Evolutionary conservation across 2,888 invertebrate genomes (phyloP).

Genomic region (Chloroclysta siterata): DNA sequence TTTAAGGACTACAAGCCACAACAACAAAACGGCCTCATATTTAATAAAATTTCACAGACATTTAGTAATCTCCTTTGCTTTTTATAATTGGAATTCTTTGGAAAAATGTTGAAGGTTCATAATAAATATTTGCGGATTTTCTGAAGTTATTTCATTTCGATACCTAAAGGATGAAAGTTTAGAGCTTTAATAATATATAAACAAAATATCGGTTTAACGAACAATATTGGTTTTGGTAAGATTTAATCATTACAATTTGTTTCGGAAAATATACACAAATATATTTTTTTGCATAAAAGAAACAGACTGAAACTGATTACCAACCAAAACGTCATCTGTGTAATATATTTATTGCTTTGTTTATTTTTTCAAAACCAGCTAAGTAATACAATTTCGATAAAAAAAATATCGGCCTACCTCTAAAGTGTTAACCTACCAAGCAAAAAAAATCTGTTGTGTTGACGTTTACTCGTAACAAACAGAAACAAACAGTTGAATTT

Average conservation of each 20-base stretch:
- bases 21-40: background rate
- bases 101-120: slow-evolving; percentile 48
- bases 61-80: slow-evolving; percentile 22
- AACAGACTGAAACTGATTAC: too few species aligned
- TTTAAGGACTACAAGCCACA: background rate
- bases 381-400: too few species aligned
- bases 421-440: too few species aligned
- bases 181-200: slow-evolving; percentile 50
- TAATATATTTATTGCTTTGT: too few species aligned
- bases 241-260: too few species aligned
- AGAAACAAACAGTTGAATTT: too few species aligned
- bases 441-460: too few species aligned
- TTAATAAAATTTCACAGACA: background rate
- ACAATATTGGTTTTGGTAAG: slow-evolving; percentile 23
- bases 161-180: slow-evolving; percentile 60
- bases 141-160: slow-evolving; percentile 69
- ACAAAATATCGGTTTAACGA: slow-evolving; percentile 42
- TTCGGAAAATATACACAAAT: background rate
- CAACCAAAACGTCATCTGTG: too few species aligned
- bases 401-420: too few species aligned
- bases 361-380: too few species aligned
- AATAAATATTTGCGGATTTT: slow-evolving; percentile 61
- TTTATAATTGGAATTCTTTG: slow-evolving; percentile 65
- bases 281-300: too few species aligned
- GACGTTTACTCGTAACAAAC: too few species aligned